Percentiles rank a stretch among this genome's conserved stretches.
Conservation (phyloP, 2,888 invertebrate genomes). For the Dryocosmus kuriphilus region DNA sequence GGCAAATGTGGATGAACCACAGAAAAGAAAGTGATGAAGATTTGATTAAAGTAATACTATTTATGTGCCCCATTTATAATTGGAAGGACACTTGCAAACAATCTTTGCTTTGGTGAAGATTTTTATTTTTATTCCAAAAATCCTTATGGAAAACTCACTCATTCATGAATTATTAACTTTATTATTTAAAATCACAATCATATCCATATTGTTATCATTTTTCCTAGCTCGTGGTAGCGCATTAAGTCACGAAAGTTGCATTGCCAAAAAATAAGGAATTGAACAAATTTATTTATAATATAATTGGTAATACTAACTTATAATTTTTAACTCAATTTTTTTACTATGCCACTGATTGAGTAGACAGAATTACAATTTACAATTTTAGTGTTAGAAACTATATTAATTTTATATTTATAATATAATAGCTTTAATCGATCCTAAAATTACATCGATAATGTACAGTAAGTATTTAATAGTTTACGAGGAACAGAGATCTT, state of each 20-base stretch:
- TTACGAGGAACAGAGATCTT: constrained; percentile 59
- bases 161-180: background rate
- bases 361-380: constrained; percentile 1
- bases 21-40: constrained; percentile 53
- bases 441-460: constrained; percentile 56
- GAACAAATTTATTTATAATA: background rate
- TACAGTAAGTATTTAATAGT: constrained; percentile 51
- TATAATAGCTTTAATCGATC: constrained; percentile 11
- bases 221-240: background rate
- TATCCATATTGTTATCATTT: background rate
- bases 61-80: constrained; percentile 57
- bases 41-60: constrained; percentile 30
- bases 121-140: background rate
- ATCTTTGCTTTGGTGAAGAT: constrained; percentile 63
- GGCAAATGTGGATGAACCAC: constrained; percentile 56
- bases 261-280: background rate
- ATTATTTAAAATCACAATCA: background rate
- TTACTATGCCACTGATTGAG: background rate
- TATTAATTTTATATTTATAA: too few relatives aligned
- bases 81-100: constrained; percentile 71
- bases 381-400: too few relatives aligned
- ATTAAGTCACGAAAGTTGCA: too few relatives aligned
- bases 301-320: background rate
- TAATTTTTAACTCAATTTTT: background rate
- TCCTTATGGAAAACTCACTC: background rate